Conservation (phyloP, 1,140 invertebrate species). For the Stegodyphus mimosarum region DNA sequence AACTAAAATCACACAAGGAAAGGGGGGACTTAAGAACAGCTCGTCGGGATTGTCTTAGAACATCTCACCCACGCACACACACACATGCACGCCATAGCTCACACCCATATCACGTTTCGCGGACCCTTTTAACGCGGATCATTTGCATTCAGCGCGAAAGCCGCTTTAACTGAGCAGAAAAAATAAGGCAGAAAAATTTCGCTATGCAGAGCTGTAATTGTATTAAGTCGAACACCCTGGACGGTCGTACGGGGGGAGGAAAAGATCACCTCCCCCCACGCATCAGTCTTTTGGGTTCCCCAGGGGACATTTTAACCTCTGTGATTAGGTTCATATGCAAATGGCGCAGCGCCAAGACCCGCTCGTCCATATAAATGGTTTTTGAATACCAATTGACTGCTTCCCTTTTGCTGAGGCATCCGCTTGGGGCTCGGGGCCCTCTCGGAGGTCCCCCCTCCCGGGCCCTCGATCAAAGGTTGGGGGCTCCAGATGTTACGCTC, state of each 20-base stretch:
- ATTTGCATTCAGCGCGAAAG: constrained; percentile 21
- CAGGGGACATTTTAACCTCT: constrained; percentile 35
- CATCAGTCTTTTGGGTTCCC: constrained; percentile 8
- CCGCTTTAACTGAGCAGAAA: background rate
- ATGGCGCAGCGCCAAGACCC: background rate
- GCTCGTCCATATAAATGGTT: constrained; percentile 45
- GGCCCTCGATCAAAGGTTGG: constrained; percentile 18
- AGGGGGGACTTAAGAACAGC: background rate
- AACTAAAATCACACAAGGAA: background rate
- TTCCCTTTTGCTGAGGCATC: background rate
- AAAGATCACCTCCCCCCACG: background rate
- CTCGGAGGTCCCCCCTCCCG: background rate
- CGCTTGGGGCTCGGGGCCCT: background rate
- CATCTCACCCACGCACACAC: background rate
- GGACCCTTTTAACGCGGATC: constrained; percentile 25
- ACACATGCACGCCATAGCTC: background rate
- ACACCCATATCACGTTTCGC: constrained; percentile 26
- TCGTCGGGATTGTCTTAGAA: background rate
- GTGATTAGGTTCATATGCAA: constrained; percentile 44
- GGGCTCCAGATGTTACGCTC: constrained; percentile 25
- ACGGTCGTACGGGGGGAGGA: background rate
- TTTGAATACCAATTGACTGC: constrained; percentile 44
- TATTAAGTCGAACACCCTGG: constrained; percentile 33
- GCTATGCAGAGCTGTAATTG: constrained; percentile 24
- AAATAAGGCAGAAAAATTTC: constrained; percentile 13